Evolutionary conservation across 2,888 invertebrate species (phyloP).

Genomic region (Oasisia sp.): DNA sequence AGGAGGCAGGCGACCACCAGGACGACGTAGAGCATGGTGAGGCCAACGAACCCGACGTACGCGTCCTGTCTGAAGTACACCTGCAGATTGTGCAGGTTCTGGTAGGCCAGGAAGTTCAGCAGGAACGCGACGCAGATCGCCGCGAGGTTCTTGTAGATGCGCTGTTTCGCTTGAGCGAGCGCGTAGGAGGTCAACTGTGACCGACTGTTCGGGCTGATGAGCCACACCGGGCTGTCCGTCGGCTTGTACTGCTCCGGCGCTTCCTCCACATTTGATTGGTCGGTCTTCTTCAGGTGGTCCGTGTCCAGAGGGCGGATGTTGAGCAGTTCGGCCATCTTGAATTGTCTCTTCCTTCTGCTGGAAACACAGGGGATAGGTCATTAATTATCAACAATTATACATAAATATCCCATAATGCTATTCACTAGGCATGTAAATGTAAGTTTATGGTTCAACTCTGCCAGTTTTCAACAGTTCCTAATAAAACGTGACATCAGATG

Average conservation of each 20-base stretch:
- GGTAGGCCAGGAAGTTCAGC: not conserved
- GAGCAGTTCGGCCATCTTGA: not conserved
- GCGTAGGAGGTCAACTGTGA: not conserved
- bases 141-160: not conserved
- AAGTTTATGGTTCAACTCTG: too few relatives aligned
- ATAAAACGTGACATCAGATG: too few relatives aligned
- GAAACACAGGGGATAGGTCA: not conserved
- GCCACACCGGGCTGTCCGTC: not conserved
- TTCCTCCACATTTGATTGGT: not conserved
- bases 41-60: not conserved
- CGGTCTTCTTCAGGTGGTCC: not conserved
- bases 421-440: too few relatives aligned
- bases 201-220: not conserved
- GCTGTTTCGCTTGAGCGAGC: not conserved
- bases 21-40: not conserved
- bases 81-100: not conserved
- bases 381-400: not conserved
- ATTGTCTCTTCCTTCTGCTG: not conserved
- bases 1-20: not conserved
- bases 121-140: not conserved
- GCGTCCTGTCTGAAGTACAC: not conserved
- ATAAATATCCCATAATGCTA: not conserved
- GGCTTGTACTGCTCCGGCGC: not conserved
- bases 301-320: not conserved
- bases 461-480: too few relatives aligned